phyloP scores from a whole-genome alignment of 2,113 vertebrate species.

The Chamaea fasciata region DNA sequence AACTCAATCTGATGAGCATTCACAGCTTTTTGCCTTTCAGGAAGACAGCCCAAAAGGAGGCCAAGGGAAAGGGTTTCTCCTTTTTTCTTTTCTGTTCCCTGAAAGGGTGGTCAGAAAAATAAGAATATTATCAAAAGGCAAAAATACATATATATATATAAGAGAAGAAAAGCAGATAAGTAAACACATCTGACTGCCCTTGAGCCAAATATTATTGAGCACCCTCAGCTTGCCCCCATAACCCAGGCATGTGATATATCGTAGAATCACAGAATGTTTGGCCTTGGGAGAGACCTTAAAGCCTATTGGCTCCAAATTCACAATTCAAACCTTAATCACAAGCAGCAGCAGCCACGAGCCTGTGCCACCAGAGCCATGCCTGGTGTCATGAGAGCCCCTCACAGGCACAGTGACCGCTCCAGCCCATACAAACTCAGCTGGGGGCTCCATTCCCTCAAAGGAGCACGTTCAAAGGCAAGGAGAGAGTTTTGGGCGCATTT shows the following conservation, averaged over 20 bases:
- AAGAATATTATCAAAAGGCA: not conserved
- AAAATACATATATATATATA: not conserved
- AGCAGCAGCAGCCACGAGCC: slow-evolving; percentile 82
- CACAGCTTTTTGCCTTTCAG: not conserved
- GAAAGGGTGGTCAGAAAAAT: not conserved
- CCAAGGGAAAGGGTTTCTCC: not conserved
- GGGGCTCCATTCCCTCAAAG: slow-evolving; percentile 44
- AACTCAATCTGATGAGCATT: not conserved
- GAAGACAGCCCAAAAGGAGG: not conserved
- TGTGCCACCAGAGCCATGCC: slow-evolving; percentile 72
- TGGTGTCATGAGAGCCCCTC: slow-evolving; percentile 74
- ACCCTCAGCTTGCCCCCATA: not conserved
- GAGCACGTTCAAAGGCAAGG: not conserved
- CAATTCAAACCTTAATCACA: slow-evolving; percentile 78
- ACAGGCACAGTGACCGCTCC: slow-evolving; percentile 76
- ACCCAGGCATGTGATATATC: not conserved
- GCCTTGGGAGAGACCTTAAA: not conserved
- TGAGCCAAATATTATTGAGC: not conserved
- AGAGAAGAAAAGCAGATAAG: not conserved
- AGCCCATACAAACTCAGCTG: slow-evolving; percentile 73
- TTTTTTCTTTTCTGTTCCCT: not conserved
- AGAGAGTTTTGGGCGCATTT: slow-evolving; percentile 40
- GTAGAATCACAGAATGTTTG: not conserved
- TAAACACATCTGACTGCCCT: not conserved
- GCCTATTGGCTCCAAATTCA: slow-evolving; percentile 54